Evolutionary conservation across 2,113 vertebrate genomes (phyloP).

Genomic region (Rhinoptilus africanus): DNA sequence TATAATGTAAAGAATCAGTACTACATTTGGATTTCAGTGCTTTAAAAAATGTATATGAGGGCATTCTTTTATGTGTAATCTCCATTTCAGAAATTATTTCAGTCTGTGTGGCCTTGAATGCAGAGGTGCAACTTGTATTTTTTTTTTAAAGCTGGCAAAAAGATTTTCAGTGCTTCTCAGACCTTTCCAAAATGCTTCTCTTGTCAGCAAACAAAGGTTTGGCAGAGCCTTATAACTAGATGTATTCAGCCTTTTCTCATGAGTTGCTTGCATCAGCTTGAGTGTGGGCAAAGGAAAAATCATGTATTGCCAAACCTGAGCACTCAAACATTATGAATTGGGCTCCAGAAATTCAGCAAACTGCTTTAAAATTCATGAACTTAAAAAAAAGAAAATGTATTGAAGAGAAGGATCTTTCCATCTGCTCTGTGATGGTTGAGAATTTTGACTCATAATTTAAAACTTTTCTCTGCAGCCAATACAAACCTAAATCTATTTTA

Average conservation of each 20-base stretch:
- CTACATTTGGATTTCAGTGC: background rate
- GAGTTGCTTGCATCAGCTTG: background rate
- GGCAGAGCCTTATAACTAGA: background rate
- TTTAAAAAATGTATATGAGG: conserved; percentile 1
- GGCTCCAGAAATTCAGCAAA: background rate
- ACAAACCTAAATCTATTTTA: background rate
- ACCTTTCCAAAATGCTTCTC: conserved; percentile 7
- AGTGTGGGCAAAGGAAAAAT: background rate
- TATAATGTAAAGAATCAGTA: conserved; percentile 8
- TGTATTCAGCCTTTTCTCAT: background rate
- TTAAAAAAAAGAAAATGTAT: background rate
- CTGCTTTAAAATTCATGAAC: background rate
- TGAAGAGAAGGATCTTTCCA: background rate
- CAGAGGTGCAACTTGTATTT: background rate
- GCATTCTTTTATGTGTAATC: background rate
- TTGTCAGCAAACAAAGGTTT: conserved; percentile 29
- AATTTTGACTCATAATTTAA: background rate
- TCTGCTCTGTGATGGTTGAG: background rate
- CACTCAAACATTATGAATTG: background rate
- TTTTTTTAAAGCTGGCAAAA: background rate
- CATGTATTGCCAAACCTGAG: background rate
- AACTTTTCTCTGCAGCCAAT: background rate
- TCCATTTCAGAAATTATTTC: conserved; percentile 24
- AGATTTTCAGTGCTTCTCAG: background rate
- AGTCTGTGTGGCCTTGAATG: conserved; percentile 40